Evolutionary conservation across 2,888 invertebrate species (phyloP), one percentile per base, ranked within the genome.

Genomic region (Ophion obscuratus): DNA sequence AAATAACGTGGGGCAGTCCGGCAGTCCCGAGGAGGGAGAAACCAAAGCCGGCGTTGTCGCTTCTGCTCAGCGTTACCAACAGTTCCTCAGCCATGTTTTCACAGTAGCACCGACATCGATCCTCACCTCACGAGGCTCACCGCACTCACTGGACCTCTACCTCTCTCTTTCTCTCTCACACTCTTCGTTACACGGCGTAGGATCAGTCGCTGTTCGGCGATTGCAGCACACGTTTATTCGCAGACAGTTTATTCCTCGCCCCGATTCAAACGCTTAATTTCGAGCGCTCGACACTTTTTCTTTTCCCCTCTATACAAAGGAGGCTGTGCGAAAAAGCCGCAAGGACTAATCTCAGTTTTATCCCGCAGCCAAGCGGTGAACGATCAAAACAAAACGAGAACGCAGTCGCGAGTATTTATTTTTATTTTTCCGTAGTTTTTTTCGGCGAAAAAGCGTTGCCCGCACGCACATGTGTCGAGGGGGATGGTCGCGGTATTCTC

Each of bases 1-100:
- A 98, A 95, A 98, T 98, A 94, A 98, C 97, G 94, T 98, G 98
- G 94, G 98, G 98, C 95, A 98, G 96, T 94, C 98, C 98, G 94
- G 97, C 97, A 95, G 97, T 97, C 90, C 98, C 98, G 93, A 98
- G 96, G 93, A 98, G 95, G 92, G 98, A 98, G 95, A 98, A 98
- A 92, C 98, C 98, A 94, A 98, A 97, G 94, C 98, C 98, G 95
- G 97, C 96, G 95, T 96, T 96, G 95, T 97, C 97, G 96, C 97
- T 97, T 94, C 97, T 97, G 95, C 96, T 97, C 95, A 98, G 96
- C 95, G 97, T 97, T 95, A 98, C 97, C 95, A 97, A 96, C 95
- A 97, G 96, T 96, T 97, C 97, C 96, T 97, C 97, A 96, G 97
- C 97, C 97, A 97, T 97, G 95, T 94, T 94, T 88, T 92, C 90